Percentiles rank a stretch among this genome's conserved stretches.
phyloP scores from a whole-genome alignment of 2,888 invertebrate species.

The Cremastinae sp. region DNA sequence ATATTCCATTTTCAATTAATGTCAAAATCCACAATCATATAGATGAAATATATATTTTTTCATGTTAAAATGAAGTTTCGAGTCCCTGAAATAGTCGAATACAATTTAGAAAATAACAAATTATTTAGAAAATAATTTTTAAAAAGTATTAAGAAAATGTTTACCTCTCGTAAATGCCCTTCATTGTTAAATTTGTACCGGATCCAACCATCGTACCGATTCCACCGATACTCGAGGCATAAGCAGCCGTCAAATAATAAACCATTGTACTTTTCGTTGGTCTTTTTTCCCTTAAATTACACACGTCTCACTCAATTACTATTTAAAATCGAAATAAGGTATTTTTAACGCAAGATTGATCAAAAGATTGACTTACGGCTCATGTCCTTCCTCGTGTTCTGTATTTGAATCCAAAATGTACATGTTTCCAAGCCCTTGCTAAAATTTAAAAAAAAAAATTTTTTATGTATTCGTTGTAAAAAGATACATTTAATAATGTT shows the following conservation, averaged over 20 bases:
- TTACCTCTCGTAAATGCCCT: constrained; percentile 88
- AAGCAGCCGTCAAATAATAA: constrained; percentile 90
- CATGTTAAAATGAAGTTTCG: too few species aligned
- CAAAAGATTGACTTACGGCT: constrained; percentile 52
- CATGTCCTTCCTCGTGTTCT: constrained; percentile 61
- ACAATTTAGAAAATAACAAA: too few species aligned
- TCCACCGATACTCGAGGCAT: constrained; percentile 89
- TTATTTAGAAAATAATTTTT: too few species aligned
- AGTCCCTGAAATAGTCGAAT: too few species aligned
- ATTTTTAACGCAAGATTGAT: neutral
- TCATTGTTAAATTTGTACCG: constrained; percentile 92
- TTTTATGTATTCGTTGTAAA: too few species aligned
- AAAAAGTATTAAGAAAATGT: constrained; percentile 64
- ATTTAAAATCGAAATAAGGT: neutral
- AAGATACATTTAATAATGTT: too few species aligned
- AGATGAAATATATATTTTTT: too few species aligned
- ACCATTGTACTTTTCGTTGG: constrained; percentile 89
- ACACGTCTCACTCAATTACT: neutral
- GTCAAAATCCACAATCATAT: too few species aligned
- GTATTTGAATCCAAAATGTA: constrained; percentile 69
- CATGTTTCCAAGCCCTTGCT: constrained; percentile 80
- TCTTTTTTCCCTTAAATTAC: constrained; percentile 81
- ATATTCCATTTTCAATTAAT: too few species aligned
- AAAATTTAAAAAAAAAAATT: constrained; percentile 57
- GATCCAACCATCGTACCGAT: constrained; percentile 89